phyloP scores from a whole-genome alignment of 1,140 invertebrate genomes.

The Drosophila sulfurigaster region DNA sequence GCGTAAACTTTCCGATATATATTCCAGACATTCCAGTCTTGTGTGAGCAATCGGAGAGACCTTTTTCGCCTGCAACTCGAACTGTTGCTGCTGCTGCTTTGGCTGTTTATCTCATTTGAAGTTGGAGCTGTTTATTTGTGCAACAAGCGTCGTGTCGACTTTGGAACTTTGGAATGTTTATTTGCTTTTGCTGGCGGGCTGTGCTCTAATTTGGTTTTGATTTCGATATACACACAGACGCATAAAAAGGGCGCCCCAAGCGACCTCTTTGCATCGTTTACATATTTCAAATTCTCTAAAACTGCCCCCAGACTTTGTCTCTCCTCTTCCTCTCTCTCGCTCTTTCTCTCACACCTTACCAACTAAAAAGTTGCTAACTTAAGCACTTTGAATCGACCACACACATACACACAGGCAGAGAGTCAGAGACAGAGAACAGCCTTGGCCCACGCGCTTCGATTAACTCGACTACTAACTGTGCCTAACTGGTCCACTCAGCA shows the following conservation, averaged over 20 bases:
- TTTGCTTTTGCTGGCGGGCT: slow-evolving; percentile 35
- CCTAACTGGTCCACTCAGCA: slow-evolving; percentile 38
- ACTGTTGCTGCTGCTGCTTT: slow-evolving; percentile 12
- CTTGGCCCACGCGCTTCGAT: slow-evolving; percentile 35
- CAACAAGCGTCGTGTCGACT: slow-evolving; percentile 52
- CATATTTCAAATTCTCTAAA: slow-evolving; percentile 43
- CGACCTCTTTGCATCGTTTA: slow-evolving; percentile 35
- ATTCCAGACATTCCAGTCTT: slow-evolving; percentile 8
- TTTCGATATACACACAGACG: slow-evolving; percentile 29
- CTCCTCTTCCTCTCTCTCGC: too few species aligned
- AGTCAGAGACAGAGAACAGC: slow-evolving; percentile 6
- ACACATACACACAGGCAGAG: slow-evolving; percentile 2
- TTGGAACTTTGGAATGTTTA: slow-evolving; percentile 59
- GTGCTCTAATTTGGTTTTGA: slow-evolving; percentile 56
- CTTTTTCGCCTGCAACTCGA: slow-evolving; percentile 14
- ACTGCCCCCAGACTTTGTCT: slow-evolving; percentile 1
- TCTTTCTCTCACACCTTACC: not conserved
- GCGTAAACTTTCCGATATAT: slow-evolving; percentile 12
- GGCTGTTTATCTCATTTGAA: slow-evolving; percentile 45
- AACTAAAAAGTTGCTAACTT: slow-evolving; percentile 15
- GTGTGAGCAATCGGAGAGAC: slow-evolving; percentile 2
- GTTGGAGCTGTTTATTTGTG: slow-evolving; percentile 49
- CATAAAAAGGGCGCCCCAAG: slow-evolving; percentile 17
- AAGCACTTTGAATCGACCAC: slow-evolving; percentile 29
- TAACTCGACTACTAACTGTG: slow-evolving; percentile 14